phyloP scores from a whole-genome alignment of 2,113 vertebrate genomes.

The Pteropus alecto region DNA sequence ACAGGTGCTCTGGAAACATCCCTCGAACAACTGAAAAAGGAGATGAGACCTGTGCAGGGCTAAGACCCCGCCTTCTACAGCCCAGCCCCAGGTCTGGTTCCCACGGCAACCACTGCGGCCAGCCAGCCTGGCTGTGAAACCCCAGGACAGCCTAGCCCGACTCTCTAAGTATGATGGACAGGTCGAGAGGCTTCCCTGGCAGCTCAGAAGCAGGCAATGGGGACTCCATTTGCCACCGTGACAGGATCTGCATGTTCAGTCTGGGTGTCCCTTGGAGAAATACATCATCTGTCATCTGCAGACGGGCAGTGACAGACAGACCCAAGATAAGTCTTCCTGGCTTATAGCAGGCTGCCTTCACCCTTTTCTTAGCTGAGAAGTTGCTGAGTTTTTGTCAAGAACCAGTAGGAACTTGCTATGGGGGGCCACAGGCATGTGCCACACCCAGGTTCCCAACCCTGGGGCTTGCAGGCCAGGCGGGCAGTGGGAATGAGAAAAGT shows the following conservation, averaged over 20 bases:
- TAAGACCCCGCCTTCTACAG: neutral
- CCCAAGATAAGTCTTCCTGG: neutral
- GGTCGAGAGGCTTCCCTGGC: neutral
- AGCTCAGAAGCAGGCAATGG: neutral
- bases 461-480: accelerated
- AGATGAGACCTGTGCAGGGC: neutral
- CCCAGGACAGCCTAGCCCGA: neutral
- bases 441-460: neutral
- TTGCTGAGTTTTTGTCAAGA: neutral
- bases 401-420: neutral
- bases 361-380: neutral
- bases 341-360: neutral
- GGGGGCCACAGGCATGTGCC: neutral
- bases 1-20: neutral
- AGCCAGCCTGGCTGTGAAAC: neutral
- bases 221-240: neutral
- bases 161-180: neutral
- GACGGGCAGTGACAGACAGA: accelerated
- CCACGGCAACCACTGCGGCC: neutral
- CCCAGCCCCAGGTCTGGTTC: neutral
- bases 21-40: neutral
- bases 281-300: neutral
- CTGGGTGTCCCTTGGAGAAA: neutral
- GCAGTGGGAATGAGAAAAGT: neutral
- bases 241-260: neutral